Evolutionary conservation across 2,797 vertebrate genomes (phyloP), one percentile per base, ranked within the genome.

Genomic region (Centroberyx gerrardi): DNA sequence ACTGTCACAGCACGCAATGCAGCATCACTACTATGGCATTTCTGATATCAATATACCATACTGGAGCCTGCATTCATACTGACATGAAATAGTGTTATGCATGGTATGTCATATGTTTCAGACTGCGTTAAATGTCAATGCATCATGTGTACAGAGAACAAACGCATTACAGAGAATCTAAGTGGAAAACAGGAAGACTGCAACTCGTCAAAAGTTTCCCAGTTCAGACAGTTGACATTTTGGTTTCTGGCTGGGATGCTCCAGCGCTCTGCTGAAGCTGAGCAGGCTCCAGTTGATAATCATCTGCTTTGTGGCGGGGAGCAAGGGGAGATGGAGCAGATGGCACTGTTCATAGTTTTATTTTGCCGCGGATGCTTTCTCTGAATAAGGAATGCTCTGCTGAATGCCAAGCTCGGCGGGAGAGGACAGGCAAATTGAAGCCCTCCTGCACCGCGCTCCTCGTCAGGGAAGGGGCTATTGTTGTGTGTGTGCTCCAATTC

Each of bases 341-440:
- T 93, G 92, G 92, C 88, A 82, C 85, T 82, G 67, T 74, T 62
- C 49, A 66, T 73, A 76, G 86, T 92, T 93, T 90, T 91, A 90
- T 92, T 90, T 88, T 74, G 81, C 87, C 77, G 72, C 66, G 87
- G 92, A 94, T 90, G 91, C 92, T 93, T 93, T 92, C 83, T 82
- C 85, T 92, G 92, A 94, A 93, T 94, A 91, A 94, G 92, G 88
- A 92, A 92, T 74, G 90, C 92, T 92, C 91, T 82, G 46, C 81
- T 90, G 93, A 94, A 93, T 90, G 93, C 91, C 92, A 92, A 92
- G 91, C 93, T 93, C 93, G 88, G 92, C 86, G 80, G 89, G 88
- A 91, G 89, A 88, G 84, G 58, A 86, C 84, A 88, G 78, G 87
- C 87, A 90, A 93, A 93, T 90, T 92, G 92, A 92, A 93, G 93